A percentile compares a stretch with the other conserved stretches of the same genome.
Conservation (phyloP, 2,797 vertebrate species). For the Jordanella pulchra region DNA sequence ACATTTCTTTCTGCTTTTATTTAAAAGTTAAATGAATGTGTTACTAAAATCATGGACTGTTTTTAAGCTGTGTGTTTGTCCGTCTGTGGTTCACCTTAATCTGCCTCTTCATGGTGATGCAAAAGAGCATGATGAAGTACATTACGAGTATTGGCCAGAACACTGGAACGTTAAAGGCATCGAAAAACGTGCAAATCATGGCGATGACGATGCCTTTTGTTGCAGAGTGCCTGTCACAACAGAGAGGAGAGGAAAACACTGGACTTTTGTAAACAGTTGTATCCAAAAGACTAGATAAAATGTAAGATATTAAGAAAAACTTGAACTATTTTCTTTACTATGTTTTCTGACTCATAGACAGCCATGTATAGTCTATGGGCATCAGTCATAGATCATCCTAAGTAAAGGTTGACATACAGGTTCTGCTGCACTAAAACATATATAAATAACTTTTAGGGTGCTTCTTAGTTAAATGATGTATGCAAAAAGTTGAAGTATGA, state of each 20-base stretch:
- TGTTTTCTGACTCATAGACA: background rate
- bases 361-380: background rate
- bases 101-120: constrained; percentile 99
- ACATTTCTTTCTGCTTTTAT: background rate
- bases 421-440: too few relatives aligned
- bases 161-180: constrained; percentile 97
- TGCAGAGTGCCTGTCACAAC: constrained; percentile 89
- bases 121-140: constrained; percentile 99
- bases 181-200: constrained; percentile 98
- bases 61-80: background rate
- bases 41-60: too few relatives aligned
- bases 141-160: constrained; percentile 99
- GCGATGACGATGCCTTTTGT: constrained; percentile 97
- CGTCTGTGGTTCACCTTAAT: constrained; percentile 87
- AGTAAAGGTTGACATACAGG: too few relatives aligned
- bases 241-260: constrained; percentile 14
- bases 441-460: too few relatives aligned
- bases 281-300: background rate
- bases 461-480: too few relatives aligned
- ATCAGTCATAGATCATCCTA: background rate
- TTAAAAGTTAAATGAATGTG: background rate
- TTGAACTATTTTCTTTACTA: background rate
- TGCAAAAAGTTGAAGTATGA: too few relatives aligned
- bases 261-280: background rate
- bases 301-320: background rate